Percentiles rank a stretch among this genome's conserved stretches.
Evolutionary conservation across 2,888 invertebrate species (phyloP).

Genomic region (Alcis repandata): DNA sequence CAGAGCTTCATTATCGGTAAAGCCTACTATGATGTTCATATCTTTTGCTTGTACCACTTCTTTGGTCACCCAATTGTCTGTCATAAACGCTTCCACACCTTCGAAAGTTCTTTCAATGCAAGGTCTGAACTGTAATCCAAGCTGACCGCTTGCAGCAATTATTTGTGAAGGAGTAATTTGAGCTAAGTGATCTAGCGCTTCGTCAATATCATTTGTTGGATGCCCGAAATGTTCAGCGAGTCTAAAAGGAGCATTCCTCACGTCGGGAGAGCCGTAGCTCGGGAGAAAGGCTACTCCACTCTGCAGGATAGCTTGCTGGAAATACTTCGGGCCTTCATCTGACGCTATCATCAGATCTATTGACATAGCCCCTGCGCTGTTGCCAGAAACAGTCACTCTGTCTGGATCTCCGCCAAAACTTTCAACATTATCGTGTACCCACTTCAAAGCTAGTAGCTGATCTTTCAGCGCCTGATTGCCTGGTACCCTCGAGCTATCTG

Average conservation of each 20-base stretch:
- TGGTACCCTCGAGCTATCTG: slow-evolving; percentile 62
- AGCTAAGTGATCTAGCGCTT: slow-evolving; percentile 56
- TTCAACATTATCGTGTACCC: slow-evolving; percentile 65
- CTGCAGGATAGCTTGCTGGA: slow-evolving; percentile 57
- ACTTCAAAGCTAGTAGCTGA: slow-evolving; percentile 61
- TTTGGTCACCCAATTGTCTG: slow-evolving; percentile 49
- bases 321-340: slow-evolving; percentile 48
- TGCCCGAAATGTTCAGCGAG: slow-evolving; percentile 54
- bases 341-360: slow-evolving; percentile 56
- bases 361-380: slow-evolving; percentile 64
- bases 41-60: slow-evolving; percentile 42
- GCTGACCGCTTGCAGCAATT: slow-evolving; percentile 45
- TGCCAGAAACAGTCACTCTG: slow-evolving; percentile 63
- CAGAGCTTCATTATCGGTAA: slow-evolving; percentile 49
- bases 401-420: slow-evolving; percentile 65
- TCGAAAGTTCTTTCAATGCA: slow-evolving; percentile 58
- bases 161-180: slow-evolving; percentile 48
- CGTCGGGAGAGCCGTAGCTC: slow-evolving; percentile 36
- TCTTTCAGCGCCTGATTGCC: slow-evolving; percentile 72
- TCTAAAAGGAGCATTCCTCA: slow-evolving; percentile 49
- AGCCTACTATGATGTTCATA: slow-evolving; percentile 55
- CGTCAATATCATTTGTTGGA: slow-evolving; percentile 45
- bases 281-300: slow-evolving; percentile 56
- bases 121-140: slow-evolving; percentile 47
- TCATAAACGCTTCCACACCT: slow-evolving; percentile 53